Base-by-base conservation (phyloP, 1,140 invertebrate genomes). In the Heliconius melpomene region DNA sequence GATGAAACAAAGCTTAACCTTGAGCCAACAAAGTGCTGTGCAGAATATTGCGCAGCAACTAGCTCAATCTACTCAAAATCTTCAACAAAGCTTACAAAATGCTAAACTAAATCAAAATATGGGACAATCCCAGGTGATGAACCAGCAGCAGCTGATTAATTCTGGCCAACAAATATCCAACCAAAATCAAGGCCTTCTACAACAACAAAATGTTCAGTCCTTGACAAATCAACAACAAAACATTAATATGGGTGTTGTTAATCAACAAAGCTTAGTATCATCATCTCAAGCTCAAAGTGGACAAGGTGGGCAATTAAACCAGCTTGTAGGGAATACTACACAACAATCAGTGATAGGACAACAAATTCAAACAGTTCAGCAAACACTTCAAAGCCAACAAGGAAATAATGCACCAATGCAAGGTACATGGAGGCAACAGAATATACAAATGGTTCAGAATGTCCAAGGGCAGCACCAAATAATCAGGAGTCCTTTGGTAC, bases 361-460 rank as follows among this genome's bases (percentile, higher is more conserved):
- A 79, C 93, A 94, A 77, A 91, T 93, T 36, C 94, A 93, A 75
- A 86, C 87, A 9, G 89, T 90, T 32, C 94, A 94, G 78, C 91
- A 94, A 79, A 89, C 88, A 60, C 86, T 94, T 52, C 91, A 93
- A 86, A 86, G 73, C 16, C 94, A 93, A 76, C 92, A 93, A 76
- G 83, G 84, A 75, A 81, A 85, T 52, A 92, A 89, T 89, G 88
- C 93, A 1, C 86, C 88, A 16, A 88, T 95, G 40, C 94, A 95
- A 80, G 90, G 93, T 11, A 83, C 93, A 76, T 95, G 95, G 90
- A 90, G 95, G 73, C 95, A 95, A 79, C 95, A 95, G 73, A 95
- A 94, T 66, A 90, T 95, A 72, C 92, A 93, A 86, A 93, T 94
- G 93, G 91, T 94, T 3, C 93, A 94, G 79, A 94, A 93, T 88